A percentile compares a stretch with the other conserved stretches of the same genome.
Evolutionary conservation across 1,140 invertebrate species (phyloP).

Genomic region (Ceratina australensis): DNA sequence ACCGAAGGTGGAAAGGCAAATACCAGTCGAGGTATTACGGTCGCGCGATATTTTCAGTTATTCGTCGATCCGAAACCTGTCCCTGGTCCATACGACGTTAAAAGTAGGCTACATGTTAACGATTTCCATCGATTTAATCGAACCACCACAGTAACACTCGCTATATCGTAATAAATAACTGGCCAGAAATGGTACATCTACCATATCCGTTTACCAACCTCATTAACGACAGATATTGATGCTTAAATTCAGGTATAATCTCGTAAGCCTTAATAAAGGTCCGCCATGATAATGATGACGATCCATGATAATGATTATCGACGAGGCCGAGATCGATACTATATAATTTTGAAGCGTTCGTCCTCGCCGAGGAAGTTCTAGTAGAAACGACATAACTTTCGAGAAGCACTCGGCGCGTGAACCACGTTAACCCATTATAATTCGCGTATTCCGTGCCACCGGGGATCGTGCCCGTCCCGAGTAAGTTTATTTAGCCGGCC

Average conservation of each 20-base stretch:
- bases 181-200: too few relatives aligned
- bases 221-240: too few relatives aligned
- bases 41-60: constrained; percentile 4
- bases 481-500: constrained; percentile 8
- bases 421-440: constrained; percentile 28
- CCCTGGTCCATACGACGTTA: background rate
- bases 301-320: constrained; percentile 17
- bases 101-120: too few relatives aligned
- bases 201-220: too few relatives aligned
- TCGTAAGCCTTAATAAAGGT: too few relatives aligned
- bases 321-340: constrained; percentile 27
- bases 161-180: too few relatives aligned
- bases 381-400: constrained; percentile 34
- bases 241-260: too few relatives aligned
- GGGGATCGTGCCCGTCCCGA: background rate
- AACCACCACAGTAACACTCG: too few relatives aligned
- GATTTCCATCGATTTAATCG: too few relatives aligned
- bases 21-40: constrained; percentile 9
- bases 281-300: too few relatives aligned
- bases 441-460: background rate
- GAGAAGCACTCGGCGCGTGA: constrained; percentile 6
- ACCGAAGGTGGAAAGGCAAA: constrained; percentile 29
- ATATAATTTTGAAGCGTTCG: background rate
- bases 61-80: background rate
- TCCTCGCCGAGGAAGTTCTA: background rate